A percentile compares a stretch with the other conserved stretches of the same genome.
Evolutionary conservation across 2,888 invertebrate genomes (phyloP).

Genomic region (Drosophila affinis): DNA sequence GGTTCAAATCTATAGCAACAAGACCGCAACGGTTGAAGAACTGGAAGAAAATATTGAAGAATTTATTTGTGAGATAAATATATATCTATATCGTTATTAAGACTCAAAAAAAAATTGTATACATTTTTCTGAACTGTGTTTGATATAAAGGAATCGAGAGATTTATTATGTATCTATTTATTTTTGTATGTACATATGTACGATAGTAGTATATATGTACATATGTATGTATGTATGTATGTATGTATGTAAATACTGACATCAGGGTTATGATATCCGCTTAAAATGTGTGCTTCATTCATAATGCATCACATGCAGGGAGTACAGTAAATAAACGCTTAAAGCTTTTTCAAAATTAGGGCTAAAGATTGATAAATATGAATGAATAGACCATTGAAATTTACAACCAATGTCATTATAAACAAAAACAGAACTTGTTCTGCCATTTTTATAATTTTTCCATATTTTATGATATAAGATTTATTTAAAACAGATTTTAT

Average conservation of each 20-base stretch:
- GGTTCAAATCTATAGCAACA: too few relatives aligned
- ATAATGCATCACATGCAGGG: constrained; percentile 46
- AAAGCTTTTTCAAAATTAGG: constrained; percentile 40
- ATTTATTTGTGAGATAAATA: too few relatives aligned
- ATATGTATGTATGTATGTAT: too few relatives aligned
- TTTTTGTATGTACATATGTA: constrained; percentile 3
- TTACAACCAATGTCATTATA: constrained; percentile 20
- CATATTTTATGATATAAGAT: neutral
- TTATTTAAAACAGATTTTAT: constrained; percentile 6
- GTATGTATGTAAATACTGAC: constrained; percentile 43
- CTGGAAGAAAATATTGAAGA: too few relatives aligned
- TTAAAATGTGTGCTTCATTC: constrained; percentile 42
- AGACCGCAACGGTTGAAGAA: too few relatives aligned
- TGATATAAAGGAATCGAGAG: constrained; percentile 38
- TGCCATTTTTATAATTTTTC: constrained; percentile 12
- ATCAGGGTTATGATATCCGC: constrained; percentile 31
- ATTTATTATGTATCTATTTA: constrained; percentile 22
- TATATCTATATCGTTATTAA: too few relatives aligned
- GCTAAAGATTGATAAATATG: constrained; percentile 32
- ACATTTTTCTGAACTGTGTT: neutral
- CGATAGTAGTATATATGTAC: constrained; percentile 9
- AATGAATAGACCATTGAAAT: neutral
- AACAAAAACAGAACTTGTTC: constrained; percentile 18
- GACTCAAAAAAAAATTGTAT: too few relatives aligned
- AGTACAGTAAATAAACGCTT: constrained; percentile 47